These are phyloP conservation scores for Auanema freiburgensis DNA, from an alignment of 2,888 invertebrate species.

Conservation along the genomic window DNA sequence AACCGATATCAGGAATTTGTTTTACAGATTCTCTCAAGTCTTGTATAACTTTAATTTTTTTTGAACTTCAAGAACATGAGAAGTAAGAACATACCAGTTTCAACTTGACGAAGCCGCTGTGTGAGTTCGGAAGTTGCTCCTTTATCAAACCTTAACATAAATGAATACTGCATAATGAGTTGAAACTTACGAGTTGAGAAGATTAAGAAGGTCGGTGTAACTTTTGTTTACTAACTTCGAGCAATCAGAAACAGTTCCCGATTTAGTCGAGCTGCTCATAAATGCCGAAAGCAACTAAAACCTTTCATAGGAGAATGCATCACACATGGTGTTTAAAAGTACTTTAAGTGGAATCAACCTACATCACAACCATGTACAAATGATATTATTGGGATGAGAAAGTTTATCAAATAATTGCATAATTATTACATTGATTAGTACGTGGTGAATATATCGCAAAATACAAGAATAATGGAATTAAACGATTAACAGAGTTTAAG, in stretches of 20 bases:
- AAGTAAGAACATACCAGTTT: slow-evolving; percentile 12
- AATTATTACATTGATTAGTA: no score
- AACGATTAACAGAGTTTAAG: no score
- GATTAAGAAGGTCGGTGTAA: slow-evolving; percentile 29
- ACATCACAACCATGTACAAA: no score
- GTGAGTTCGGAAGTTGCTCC: slow-evolving; percentile 37
- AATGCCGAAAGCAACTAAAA: not conserved
- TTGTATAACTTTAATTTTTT: slow-evolving; percentile 21
- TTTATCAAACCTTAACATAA: slow-evolving; percentile 30
- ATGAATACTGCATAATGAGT: no score
- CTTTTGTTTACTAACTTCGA: slow-evolving; percentile 24
- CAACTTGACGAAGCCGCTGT: slow-evolving; percentile 31
- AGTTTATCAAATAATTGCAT: no score
- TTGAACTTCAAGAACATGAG: no score
- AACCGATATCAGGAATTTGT: slow-evolving; percentile 33
- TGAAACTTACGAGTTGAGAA: slow-evolving; percentile 35
- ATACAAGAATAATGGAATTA: no score
- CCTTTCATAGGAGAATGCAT: no score
- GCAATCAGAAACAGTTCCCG: not conserved
- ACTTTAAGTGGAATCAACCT: no score
- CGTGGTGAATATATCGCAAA: no score
- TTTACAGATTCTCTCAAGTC: slow-evolving; percentile 27
- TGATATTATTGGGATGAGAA: no score
- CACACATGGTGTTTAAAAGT: no score
- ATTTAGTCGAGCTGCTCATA: slow-evolving; percentile 1